Percentiles rank a stretch among this genome's conserved stretches.
Conservation (phyloP, 2,888 invertebrate genomes). For the Chloroclystis v-ata region DNA sequence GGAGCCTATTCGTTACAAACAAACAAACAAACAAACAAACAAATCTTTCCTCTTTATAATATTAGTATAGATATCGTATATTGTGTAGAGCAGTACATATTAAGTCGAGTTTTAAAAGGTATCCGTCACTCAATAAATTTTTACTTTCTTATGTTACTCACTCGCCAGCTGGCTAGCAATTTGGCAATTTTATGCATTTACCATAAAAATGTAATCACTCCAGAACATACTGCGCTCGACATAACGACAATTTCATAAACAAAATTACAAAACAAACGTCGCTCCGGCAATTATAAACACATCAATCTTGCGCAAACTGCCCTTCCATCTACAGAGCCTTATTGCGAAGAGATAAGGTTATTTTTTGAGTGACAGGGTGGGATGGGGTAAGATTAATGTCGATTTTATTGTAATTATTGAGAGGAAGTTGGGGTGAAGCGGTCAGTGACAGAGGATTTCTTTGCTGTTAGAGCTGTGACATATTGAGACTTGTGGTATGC, state of each 20-base stretch:
- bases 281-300: conserved; percentile 26
- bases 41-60: too few relatives aligned
- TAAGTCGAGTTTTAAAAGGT: too few relatives aligned
- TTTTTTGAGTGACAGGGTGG: conserved; percentile 10
- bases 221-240: neutral
- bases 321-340: conserved; percentile 1
- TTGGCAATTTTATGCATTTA: too few relatives aligned
- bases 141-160: too few relatives aligned
- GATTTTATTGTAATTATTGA: conserved; percentile 25
- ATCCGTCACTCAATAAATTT: too few relatives aligned
- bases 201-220: too few relatives aligned
- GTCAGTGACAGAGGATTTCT: conserved; percentile 6
- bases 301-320: conserved; percentile 21
- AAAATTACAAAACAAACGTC: conserved; percentile 25
- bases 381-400: conserved; percentile 25
- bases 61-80: too few relatives aligned
- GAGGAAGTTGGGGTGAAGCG: conserved; percentile 16
- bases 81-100: too few relatives aligned
- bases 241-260: conserved; percentile 26
- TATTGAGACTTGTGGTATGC: neutral
- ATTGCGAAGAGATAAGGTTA: conserved; percentile 1
- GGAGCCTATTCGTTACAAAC: too few relatives aligned
- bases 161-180: too few relatives aligned
- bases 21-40: too few relatives aligned
- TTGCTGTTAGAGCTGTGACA: neutral